Base-by-base conservation (phyloP, 2,888 invertebrate genomes). In the Lysandra coridon region DNA sequence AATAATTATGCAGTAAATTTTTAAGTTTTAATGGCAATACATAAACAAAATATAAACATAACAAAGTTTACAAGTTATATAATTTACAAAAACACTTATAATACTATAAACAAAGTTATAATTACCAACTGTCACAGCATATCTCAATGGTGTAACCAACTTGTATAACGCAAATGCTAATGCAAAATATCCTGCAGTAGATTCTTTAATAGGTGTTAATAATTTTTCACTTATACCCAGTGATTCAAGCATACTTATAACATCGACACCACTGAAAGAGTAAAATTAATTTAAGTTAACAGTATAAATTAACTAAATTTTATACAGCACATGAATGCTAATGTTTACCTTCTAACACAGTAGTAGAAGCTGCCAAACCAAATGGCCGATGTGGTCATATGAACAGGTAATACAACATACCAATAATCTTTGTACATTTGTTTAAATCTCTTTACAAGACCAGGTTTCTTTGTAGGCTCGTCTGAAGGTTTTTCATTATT, bases 391-490 rank as follows among this genome's bases (percentile, higher is more conserved):
- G 99, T 99, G 30, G 96, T 96, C 78, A 97, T 87, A 92, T 99
- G 99, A 2, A 99, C 99, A 4, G 98, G 99, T 80, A 99, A 95
- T 80, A 99, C 93, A 79, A 99, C 97, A 92, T 99, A 99, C 98
- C 99, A 99, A 92, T 99, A 99, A 88, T 99, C 97, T 88, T 97
- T 97, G 88, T 98, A 98, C 97, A 99, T 98, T 86, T 97, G 95
- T 90, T 98, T 99, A 90, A 99, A 98, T 86, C 96, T 96, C 84
- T 97, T 96, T 86, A 98, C 96, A 2, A 98, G 88, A 1, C 96
- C 95, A 84, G 92, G 87, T 88, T 97, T 96, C 83, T 90, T 86
- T 4, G 85, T 83, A 62, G 85, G 85, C 33, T 84, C 80, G 64
- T 82, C 82, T 33, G 84, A 80, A 44, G 86, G 83, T 73, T 86